Conservation (phyloP, 2,888 invertebrate genomes). For the Schrankia costaestrigalis region DNA sequence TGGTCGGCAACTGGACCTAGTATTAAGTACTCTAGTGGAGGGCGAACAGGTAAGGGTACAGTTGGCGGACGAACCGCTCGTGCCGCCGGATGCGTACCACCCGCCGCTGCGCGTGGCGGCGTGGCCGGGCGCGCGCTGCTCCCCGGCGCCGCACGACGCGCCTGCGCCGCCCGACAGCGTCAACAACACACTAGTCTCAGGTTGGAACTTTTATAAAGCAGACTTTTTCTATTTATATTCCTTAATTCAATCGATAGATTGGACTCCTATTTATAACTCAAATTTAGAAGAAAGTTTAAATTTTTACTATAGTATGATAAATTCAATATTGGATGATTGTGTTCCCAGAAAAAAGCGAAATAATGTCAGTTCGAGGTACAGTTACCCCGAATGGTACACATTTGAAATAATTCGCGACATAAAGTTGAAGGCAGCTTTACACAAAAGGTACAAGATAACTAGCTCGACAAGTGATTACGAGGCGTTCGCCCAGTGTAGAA, state of each 20-base stretch:
- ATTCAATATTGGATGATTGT: constrained; percentile 11
- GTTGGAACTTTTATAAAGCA: constrained; percentile 8
- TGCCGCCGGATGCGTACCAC: not conserved
- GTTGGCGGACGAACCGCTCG: constrained; percentile 3
- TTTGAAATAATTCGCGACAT: constrained; percentile 11
- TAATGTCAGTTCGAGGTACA: constrained; percentile 5
- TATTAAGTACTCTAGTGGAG: constrained; percentile 1
- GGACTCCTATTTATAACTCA: constrained; percentile 7
- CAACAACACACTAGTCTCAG: not conserved
- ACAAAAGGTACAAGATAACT: constrained; percentile 5
- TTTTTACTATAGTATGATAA: constrained; percentile 4
- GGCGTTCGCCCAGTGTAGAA: constrained; percentile 6
- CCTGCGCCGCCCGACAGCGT: not conserved
- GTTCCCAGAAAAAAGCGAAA: constrained; percentile 19
- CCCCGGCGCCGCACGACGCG: not conserved
- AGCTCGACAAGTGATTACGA: not conserved
- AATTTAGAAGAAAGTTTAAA: constrained; percentile 7
- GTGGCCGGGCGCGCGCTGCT: not conserved
- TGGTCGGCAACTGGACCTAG: constrained; percentile 1
- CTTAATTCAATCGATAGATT: constrained; percentile 2
- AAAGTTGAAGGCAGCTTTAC: not conserved
- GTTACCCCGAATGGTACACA: constrained; percentile 22
- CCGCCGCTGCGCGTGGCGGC: not conserved
- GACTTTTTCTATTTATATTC: constrained; percentile 4
- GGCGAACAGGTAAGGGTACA: constrained; percentile 1